Conservation (phyloP, 2,888 invertebrate genomes). For the Pycnomerus fuliginosus region DNA sequence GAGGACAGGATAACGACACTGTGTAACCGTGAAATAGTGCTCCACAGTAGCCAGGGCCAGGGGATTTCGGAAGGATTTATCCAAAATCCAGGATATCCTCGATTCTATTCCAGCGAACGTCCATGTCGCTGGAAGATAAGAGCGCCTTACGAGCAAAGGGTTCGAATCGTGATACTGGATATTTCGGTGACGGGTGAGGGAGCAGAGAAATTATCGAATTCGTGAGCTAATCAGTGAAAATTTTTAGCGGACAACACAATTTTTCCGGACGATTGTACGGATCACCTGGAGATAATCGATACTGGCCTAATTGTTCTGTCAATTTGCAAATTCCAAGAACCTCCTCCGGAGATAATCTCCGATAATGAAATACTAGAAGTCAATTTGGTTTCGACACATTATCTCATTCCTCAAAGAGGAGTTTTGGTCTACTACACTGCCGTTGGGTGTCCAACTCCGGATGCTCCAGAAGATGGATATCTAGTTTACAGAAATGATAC, state of each 20-base stretch:
- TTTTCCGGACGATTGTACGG: constrained; percentile 52
- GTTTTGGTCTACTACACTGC: constrained; percentile 63
- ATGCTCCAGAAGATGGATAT: constrained; percentile 67
- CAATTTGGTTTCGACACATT: constrained; percentile 33
- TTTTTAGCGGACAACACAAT: constrained; percentile 46
- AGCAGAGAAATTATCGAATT: too few relatives aligned
- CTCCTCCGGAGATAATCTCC: constrained; percentile 56
- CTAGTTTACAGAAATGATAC: constrained; percentile 66
- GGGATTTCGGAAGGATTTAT: constrained; percentile 62
- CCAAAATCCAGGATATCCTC: constrained; percentile 72
- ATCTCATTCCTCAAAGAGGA: constrained; percentile 60
- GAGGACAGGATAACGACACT: constrained; percentile 53
- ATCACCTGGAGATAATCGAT: constrained; percentile 57
- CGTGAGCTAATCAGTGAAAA: background rate
- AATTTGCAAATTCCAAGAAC: constrained; percentile 59
- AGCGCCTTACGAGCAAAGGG: constrained; percentile 62
- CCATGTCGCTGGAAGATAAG: constrained; percentile 68
- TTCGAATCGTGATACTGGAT: constrained; percentile 67
- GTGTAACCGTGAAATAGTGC: constrained; percentile 54
- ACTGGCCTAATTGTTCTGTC: constrained; percentile 55
- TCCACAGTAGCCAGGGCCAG: constrained; percentile 47
- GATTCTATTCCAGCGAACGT: constrained; percentile 67
- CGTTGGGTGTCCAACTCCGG: constrained; percentile 66
- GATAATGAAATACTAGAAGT: constrained; percentile 53
- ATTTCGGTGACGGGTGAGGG: constrained; percentile 65